Base-by-base conservation (phyloP, 2,113 vertebrate species). In the Carettochelys insculpta region DNA sequence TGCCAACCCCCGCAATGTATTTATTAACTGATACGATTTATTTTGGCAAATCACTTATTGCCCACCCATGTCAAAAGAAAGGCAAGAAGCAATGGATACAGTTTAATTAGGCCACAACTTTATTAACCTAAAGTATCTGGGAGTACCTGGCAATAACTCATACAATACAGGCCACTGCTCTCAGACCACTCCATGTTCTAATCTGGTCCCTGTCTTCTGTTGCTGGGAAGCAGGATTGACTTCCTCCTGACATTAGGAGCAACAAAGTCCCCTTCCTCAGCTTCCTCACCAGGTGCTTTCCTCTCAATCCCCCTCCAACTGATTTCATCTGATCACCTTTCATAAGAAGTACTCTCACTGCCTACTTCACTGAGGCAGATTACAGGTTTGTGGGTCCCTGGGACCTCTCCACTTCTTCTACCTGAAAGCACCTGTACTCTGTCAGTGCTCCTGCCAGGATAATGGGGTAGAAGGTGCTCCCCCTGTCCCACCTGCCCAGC, bases 11-110 rank as follows among this genome's bases (percentile, higher is more conserved):
- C 29, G 50, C 3, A 1, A 3, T 43, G 3, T 14, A 56, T 86
- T 43, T 80, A 22, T 53, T 78, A 65, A 3, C 24, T 17, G 53
- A 3, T 31, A 61, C 16, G 34, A 76, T 31, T 58, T 48, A 75
- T 48, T 6, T 45, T 83, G 45, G 52, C 3, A 56, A 78, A 45
- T 48, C 0, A 0, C 8, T 75, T 90, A 0, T 51, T 65, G 58
- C 14, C 58, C 16, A 65, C 31, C 31, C 31, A 34, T n/a, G 16
- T 65, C 58, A 65, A 8, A 65, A 65, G 31, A 65, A 65, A 65
- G 58, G 34, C 34, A 65, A 34, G 58, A 65, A 16, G 6, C 34
- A 65, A 65, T 9, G 16, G 58, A 65, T 65, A 16, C n/a, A 2
- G 31, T 65, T 65, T 65, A 65, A n/a, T 65, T n/a, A 65, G 58